Conservation (phyloP, 2,113 vertebrate genomes). For the Maccullochella peelii region DNA sequence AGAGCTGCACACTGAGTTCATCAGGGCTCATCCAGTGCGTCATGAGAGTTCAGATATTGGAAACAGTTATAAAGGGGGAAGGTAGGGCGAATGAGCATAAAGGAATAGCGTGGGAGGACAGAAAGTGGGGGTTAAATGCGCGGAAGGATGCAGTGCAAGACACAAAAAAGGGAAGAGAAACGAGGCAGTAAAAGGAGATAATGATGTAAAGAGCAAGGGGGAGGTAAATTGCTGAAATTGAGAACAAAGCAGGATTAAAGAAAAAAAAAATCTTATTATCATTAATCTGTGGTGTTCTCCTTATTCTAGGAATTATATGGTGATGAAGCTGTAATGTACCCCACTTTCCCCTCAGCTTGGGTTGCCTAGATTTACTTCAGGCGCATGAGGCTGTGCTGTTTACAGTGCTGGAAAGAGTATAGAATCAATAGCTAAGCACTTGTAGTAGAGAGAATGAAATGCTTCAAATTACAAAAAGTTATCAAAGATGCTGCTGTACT, state of each 20-base stretch:
- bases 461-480: conserved; percentile 10
- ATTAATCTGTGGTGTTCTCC: conserved; percentile 23
- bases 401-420: neutral
- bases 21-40: neutral
- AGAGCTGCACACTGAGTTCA: neutral
- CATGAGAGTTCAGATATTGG: neutral
- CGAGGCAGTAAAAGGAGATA: conserved; percentile 40
- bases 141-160: neutral
- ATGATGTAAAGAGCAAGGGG: conserved; percentile 27
- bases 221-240: conserved; percentile 46
- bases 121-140: conserved; percentile 39
- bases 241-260: conserved; percentile 55
- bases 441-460: neutral
- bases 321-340: neutral
- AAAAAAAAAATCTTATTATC: neutral
- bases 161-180: conserved; percentile 15
- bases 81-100: conserved; percentile 7
- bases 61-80: neutral
- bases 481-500: conserved; percentile 17
- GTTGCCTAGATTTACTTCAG: neutral
- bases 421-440: neutral
- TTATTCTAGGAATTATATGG: conserved; percentile 40
- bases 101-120: conserved; percentile 43
- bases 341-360: neutral
- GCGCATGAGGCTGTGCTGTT: neutral